phyloP scores from a whole-genome alignment of 2,888 invertebrate species.

The Bombylius discolor region DNA sequence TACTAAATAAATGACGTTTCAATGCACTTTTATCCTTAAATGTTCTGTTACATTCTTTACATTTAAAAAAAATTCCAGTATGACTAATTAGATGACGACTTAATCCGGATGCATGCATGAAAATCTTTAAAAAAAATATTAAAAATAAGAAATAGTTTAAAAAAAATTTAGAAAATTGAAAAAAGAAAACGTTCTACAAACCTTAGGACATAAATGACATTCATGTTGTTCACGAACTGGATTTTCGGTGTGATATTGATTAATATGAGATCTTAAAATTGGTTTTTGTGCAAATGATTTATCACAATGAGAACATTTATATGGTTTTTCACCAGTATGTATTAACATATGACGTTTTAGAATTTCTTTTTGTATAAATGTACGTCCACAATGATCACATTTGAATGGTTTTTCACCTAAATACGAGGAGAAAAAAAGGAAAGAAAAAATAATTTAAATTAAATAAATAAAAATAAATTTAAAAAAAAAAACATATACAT shows the following conservation, averaged over 20 bases:
- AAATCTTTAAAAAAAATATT: slow-evolving; percentile 16
- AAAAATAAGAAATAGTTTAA: not conserved
- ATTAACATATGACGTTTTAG: slow-evolving; percentile 48
- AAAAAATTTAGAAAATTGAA: not conserved
- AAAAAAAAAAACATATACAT: too few relatives aligned
- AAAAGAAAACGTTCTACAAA: slow-evolving; percentile 17
- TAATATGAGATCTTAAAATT: slow-evolving; percentile 49
- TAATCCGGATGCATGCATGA: slow-evolving; percentile 46
- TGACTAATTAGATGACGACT: slow-evolving; percentile 55
- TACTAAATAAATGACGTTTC: slow-evolving; percentile 43
- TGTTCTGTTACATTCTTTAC: slow-evolving; percentile 49
- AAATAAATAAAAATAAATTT: too few relatives aligned
- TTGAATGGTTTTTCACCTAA: slow-evolving; percentile 37
- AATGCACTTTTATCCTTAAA: slow-evolving; percentile 63
- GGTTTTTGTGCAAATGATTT: slow-evolving; percentile 62
- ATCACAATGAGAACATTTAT: slow-evolving; percentile 49
- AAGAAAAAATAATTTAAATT: too few relatives aligned
- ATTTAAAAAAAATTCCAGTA: slow-evolving; percentile 49
- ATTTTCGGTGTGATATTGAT: slow-evolving; percentile 43
- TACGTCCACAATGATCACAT: slow-evolving; percentile 44
- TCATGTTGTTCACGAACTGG: slow-evolving; percentile 47
- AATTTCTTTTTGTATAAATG: slow-evolving; percentile 63
- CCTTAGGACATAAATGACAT: slow-evolving; percentile 52
- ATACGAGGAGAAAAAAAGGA: not conserved
- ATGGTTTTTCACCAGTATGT: slow-evolving; percentile 49